phyloP scores from a whole-genome alignment of 2,797 vertebrate genomes.

The Molossus alvarezi region DNA sequence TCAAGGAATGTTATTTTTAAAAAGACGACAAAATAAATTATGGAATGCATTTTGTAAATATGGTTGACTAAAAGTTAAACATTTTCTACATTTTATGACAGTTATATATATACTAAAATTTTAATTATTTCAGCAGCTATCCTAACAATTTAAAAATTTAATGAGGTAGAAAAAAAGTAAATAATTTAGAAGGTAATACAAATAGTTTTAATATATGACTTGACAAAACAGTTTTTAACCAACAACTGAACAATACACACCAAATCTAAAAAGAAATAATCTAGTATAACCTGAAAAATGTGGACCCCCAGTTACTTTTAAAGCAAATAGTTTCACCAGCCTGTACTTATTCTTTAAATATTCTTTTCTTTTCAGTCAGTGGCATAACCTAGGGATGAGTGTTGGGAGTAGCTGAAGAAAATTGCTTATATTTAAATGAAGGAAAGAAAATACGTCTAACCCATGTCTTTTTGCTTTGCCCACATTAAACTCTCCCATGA shows the following conservation, averaged over 20 bases:
- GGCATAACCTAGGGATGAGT: background rate
- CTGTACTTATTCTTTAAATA: background rate
- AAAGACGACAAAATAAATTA: slow-evolving; percentile 10
- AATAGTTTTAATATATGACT: slow-evolving; percentile 35
- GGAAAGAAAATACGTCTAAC: background rate
- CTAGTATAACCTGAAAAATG: background rate
- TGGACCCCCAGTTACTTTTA: background rate
- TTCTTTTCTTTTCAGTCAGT: background rate
- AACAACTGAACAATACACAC: background rate
- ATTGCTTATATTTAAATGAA: background rate
- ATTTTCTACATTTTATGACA: slow-evolving; percentile 20
- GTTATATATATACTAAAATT: background rate
- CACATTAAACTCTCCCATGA: background rate
- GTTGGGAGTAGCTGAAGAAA: background rate
- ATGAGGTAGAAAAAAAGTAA: background rate
- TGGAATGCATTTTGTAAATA: background rate
- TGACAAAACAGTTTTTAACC: background rate
- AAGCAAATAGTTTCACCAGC: background rate
- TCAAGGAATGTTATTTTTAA: slow-evolving; percentile 34
- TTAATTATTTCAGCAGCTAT: background rate
- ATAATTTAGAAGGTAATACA: background rate
- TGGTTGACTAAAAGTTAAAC: background rate
- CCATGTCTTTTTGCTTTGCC: background rate
- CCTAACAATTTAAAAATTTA: slow-evolving; percentile 7
- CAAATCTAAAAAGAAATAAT: background rate